Conservation (phyloP, 2,888 invertebrate species). For the Erebia epiphron region DNA sequence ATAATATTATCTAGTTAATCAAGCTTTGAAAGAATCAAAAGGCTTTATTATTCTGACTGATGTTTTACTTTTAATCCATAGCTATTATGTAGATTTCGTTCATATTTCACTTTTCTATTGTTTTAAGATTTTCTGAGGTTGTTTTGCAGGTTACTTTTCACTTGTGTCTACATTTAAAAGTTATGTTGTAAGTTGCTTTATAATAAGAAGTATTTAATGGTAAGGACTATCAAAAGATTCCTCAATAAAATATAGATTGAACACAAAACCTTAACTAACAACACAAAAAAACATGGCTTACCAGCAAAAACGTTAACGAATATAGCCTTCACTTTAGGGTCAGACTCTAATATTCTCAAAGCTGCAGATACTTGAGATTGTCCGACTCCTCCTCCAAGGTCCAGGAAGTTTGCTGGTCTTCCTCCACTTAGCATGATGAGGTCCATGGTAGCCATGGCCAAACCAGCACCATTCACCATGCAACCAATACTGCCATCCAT, state of each 20-base stretch:
- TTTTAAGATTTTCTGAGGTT: no score
- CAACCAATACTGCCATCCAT: constrained; percentile 99
- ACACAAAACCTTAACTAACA: background rate
- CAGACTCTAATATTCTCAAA: constrained; percentile 93
- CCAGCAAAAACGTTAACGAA: constrained; percentile 98
- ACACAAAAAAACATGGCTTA: constrained; percentile 44
- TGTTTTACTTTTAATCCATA: no score
- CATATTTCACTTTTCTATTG: no score
- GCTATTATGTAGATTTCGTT: no score
- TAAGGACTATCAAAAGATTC: no score
- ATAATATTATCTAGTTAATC: background rate
- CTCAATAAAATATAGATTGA: background rate
- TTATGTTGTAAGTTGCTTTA: no score
- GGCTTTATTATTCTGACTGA: no score
- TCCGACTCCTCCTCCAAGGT: constrained; percentile 97
- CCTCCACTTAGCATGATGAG: constrained; percentile 98
- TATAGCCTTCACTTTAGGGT: constrained; percentile 95
- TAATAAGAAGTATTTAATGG: no score
- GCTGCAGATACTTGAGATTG: constrained; percentile 97
- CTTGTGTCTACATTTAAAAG: no score
- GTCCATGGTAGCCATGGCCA: constrained; percentile 99
- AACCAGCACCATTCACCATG: constrained; percentile 98
- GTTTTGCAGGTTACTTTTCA: no score
- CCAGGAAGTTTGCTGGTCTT: constrained; percentile 98
- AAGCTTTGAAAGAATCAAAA: background rate